Conservation (phyloP, 2,888 invertebrate genomes). For the Lissocephala sabroskyi region DNA sequence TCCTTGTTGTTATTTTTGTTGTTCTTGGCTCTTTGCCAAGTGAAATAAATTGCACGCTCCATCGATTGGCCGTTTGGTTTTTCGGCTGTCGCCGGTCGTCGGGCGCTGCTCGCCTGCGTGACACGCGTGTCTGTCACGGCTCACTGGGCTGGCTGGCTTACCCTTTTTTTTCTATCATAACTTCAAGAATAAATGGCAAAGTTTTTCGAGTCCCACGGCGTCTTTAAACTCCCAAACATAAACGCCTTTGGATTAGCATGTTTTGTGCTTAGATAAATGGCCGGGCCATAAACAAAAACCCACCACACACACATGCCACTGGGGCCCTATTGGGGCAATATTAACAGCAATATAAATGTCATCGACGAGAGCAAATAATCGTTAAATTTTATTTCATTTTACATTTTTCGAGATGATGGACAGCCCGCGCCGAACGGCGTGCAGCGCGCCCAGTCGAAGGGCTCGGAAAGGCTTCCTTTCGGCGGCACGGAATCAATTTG, state of each 20-base stretch:
- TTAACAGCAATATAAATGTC: constrained; percentile 42
- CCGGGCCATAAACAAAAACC: constrained; percentile 40
- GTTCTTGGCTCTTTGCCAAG: constrained; percentile 30
- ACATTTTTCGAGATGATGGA: constrained; percentile 31
- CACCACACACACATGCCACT: constrained; percentile 8
- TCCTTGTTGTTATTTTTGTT: constrained; percentile 1
- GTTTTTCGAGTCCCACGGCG: background rate
- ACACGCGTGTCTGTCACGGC: background rate
- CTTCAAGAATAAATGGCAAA: background rate
- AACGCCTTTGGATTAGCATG: background rate
- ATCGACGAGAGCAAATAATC: constrained; percentile 45
- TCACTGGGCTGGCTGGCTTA: constrained; percentile 16
- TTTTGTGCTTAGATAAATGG: constrained; percentile 10
- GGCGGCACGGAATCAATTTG: background rate
- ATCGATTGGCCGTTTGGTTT: constrained; percentile 12
- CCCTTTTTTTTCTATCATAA: background rate
- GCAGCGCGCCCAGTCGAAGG: background rate
- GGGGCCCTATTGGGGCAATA: constrained; percentile 13
- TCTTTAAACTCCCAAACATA: background rate
- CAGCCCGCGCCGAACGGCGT: background rate
- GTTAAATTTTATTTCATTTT: constrained; percentile 41
- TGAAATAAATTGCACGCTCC: constrained; percentile 36
- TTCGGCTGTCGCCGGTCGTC: constrained; percentile 9
- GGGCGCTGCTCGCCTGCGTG: constrained; percentile 25
- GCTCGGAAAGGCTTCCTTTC: too few relatives aligned